Evolutionary conservation across 2,113 vertebrate species (phyloP), one percentile per base, ranked within the genome.

Genomic region (Bombycilla garrulus): DNA sequence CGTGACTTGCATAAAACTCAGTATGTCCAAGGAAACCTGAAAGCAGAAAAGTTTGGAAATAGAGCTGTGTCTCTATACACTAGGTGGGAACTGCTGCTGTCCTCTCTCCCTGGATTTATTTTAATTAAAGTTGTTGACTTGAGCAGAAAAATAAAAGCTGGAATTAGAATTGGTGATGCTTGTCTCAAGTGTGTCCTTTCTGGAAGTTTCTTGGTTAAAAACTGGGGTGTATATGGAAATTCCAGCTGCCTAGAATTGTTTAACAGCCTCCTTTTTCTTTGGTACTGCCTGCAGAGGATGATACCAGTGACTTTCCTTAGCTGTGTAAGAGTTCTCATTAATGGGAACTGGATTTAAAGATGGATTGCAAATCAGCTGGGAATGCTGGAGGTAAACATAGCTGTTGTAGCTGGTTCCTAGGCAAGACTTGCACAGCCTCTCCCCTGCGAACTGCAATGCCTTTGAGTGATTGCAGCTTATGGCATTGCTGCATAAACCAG

Each of bases 371-470:
- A 71, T 66, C 47, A 7, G 4, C 15, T 15, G 79, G 56, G 74
- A 74, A 24, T 13, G 33, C 33, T 16, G 57, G 22, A 90, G 8
- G 9, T 65, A 12, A 70, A 57, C 33, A 21, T 40, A 33, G 74
- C 22, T 0, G 0, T 1, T 5, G 2, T 1, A 38, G n/a, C 47
- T 78, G 36, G 23, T 66, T 85, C 24, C 64, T 9, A 12, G 10
- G 15, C 7, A n/a, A 8, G 71, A 3, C 24, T 50, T 40, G 38
- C 19, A 3, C 14, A 31, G 29, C 73, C 33, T 54, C 57, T 76
- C 44, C 58, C 23, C 9, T 13, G 12, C 3, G 19, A 48, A 5
- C 28, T 47, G 44, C 8, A 3, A 4, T 0, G 2, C 10, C 62
- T 60, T 51, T 1, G 44, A 42, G 47, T 29, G 45, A 14, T 13